Conservation (phyloP, 2,113 vertebrate species). For the human region GRCh38 chr2:98721501-98722000, state of each 20-base stretch:
- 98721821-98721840: background rate
- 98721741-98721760: background rate
- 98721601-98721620: background rate
- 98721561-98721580: background rate
- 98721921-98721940: background rate
- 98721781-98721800: background rate
- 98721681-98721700: background rate
- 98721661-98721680: background rate
- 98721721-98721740: background rate
- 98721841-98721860: background rate
- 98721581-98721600: background rate
- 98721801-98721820: background rate
- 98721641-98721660: background rate
- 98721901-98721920: background rate
- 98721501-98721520: background rate
- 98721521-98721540: background rate
- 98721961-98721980: background rate
- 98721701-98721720: background rate
- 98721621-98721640: background rate
- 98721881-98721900: background rate
- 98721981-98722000: background rate
- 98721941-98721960: background rate
- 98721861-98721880: background rate
- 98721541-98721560: background rate
- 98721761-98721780: conserved; percentile 2